phyloP scores from a whole-genome alignment of 2,797 vertebrate genomes.

The Phaenicophaeus curvirostris region DNA sequence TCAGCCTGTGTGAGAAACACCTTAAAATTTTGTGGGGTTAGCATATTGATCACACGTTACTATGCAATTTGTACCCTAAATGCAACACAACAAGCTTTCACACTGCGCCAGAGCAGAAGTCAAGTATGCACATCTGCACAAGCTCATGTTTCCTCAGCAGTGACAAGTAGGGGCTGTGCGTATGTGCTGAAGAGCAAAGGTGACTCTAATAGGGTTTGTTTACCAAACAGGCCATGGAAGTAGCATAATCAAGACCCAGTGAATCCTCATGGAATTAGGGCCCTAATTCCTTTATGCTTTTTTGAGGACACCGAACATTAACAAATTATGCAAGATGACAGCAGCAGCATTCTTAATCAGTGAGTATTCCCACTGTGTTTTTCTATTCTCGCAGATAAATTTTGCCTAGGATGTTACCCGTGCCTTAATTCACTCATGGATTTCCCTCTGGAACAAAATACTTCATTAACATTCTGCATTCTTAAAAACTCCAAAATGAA shows the following conservation, averaged over 20 bases:
- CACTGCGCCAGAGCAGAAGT: neutral
- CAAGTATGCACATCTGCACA: neutral
- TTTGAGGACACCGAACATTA: neutral
- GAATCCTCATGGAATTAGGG: neutral
- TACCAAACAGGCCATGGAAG: neutral
- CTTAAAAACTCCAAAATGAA: neutral
- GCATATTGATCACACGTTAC: neutral
- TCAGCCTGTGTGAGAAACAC: neutral
- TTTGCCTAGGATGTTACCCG: neutral
- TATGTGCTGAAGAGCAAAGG: neutral
- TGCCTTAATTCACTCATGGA: neutral
- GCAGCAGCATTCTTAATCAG: slow-evolving; percentile 6
- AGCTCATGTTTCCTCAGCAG: neutral
- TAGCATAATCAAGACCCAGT: neutral
- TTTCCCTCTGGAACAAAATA: neutral
- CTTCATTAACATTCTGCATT: neutral
- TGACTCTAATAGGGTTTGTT: neutral
- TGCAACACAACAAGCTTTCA: neutral
- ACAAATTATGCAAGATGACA: neutral
- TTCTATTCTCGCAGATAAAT: neutral
- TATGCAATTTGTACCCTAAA: neutral
- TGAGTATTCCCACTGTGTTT: neutral
- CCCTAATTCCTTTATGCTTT: neutral
- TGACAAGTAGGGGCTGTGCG: rapidly evolving
- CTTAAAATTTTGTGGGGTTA: neutral